Conservation (phyloP, 2,113 vertebrate genomes). For the Calyptomena viridis region DNA sequence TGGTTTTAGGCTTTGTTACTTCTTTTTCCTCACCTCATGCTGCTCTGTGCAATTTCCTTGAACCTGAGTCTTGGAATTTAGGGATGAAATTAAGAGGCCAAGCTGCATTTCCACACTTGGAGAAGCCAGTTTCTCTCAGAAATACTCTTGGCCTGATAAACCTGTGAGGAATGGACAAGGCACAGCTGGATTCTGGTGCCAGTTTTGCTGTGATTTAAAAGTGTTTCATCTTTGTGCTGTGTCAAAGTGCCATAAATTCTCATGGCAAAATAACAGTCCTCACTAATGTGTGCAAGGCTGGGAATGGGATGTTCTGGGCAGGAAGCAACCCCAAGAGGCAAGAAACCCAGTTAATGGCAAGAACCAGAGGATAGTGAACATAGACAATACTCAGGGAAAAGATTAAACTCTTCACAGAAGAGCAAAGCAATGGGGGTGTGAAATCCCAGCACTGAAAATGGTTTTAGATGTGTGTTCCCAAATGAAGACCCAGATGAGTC, state of each 20-base stretch:
- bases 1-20: not conserved
- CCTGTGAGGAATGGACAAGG: not conserved
- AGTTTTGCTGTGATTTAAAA: not conserved
- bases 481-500: not conserved
- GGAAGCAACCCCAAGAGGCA: not conserved
- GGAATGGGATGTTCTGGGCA: not conserved
- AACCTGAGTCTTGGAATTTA: not conserved
- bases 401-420: not conserved
- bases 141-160: not conserved
- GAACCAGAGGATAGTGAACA: not conserved
- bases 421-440: not conserved
- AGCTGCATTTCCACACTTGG: not conserved
- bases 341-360: not conserved
- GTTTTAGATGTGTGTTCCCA: not conserved
- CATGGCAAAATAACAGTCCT: not conserved
- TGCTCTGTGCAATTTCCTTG: not conserved
- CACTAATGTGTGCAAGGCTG: accelerated
- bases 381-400: not conserved
- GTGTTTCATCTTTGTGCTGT: not conserved
- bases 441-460: not conserved
- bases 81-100: not conserved
- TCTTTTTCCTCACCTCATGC: not conserved
- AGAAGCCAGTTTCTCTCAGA: not conserved
- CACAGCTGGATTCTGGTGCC: not conserved
- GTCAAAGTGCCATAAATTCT: not conserved